These are phyloP conservation scores for Anthonomus grandis DNA, from an alignment of 1,140 invertebrate species.

Conservation along the genomic window DNA sequence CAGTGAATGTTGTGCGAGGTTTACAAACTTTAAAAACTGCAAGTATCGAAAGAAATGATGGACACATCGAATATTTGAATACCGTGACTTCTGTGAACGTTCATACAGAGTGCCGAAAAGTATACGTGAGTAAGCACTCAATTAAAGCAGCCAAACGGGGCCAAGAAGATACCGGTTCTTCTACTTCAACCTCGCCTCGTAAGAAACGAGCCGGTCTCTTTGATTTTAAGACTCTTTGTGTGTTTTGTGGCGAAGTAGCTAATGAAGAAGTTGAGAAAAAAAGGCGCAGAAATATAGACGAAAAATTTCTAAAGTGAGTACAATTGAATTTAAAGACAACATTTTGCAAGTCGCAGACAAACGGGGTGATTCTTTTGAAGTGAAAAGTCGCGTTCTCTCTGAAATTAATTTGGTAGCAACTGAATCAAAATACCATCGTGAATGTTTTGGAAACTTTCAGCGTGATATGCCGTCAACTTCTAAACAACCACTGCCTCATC, in stretches of 20 bases:
- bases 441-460: not conserved
- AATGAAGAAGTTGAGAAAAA: not conserved
- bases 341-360: not conserved
- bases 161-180: not conserved
- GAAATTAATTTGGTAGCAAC: conserved; percentile 5
- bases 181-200: not conserved
- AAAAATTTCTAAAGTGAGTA: not conserved
- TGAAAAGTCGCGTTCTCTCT: not conserved
- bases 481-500: not conserved
- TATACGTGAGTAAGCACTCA: not conserved
- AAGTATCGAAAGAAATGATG: no score
- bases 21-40: not conserved
- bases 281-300: not conserved
- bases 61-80: no score
- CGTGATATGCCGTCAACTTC: not conserved
- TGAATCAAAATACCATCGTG: not conserved
- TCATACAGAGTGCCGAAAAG: not conserved
- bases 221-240: not conserved
- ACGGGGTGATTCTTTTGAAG: not conserved
- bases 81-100: not conserved
- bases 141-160: not conserved
- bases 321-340: no score
- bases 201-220: not conserved
- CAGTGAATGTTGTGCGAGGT: not conserved
- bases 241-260: conserved; percentile 1